Evolutionary conservation across 2,797 vertebrate species (phyloP), one percentile per base, ranked within the genome.

Genomic region (Columba guinea): DNA sequence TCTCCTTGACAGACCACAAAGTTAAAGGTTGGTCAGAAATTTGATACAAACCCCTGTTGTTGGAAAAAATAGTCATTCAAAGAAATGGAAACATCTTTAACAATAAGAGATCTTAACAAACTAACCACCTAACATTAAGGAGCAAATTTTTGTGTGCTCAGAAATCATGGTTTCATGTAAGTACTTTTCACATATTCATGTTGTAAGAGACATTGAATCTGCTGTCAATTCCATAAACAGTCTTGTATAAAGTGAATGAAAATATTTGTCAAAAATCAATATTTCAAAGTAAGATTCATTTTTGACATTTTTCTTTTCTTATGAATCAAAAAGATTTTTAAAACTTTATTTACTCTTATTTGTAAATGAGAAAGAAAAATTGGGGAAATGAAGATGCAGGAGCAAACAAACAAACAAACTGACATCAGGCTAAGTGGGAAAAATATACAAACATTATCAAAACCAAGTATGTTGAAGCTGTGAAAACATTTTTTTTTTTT

Each of bases 41-140:
- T 41, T 56, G 41, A 27, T 13, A 56, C 0, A 5, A 41, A 76
- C 35, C 5, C 0, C 0, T 39, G 11, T 32, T 27, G 82, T 62
- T 22, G 27, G 41, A 48, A 51, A 52, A 44, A 35, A 55, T n/a
- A 44, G 16, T 6, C 24, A 53, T 59, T 71, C 21, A 65, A 11
- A 52, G 52, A 52, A 71, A 34, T 30, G 10, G 35, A 71, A 77
- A 18, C 2, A 30, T 39, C 39, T 53, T 52, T 65, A 37, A 13
- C 20, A 52, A 9, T 37, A 20, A 39, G 52, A 53, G 12, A 10
- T 70, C 35, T 77, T 77, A 77, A 77, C n/a, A 17, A 51, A 7
- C 27, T 55, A 62, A 76, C 32, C 24, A 46, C 7, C 28, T 55
- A 56, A 37, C 11, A 56, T 28, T 27, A 55, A 39, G 37, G 7